Evolutionary conservation across 2,113 vertebrate genomes (phyloP), one percentile per base, ranked within the genome.

Genomic region (Porphyrio hochstetteri): DNA sequence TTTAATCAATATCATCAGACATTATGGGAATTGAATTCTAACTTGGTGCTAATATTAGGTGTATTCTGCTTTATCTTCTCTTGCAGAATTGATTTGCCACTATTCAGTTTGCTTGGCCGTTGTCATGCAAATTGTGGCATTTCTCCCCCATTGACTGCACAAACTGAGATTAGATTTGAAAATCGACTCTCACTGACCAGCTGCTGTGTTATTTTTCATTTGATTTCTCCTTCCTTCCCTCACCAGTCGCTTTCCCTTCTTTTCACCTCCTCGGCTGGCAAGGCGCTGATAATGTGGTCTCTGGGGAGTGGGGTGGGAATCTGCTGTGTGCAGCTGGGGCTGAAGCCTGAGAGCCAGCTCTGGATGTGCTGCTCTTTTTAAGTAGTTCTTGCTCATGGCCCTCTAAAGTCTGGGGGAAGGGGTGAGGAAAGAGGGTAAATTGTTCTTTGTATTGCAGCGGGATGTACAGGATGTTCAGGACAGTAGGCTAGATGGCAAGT

Each of bases 111-210:
- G 88, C 97, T 94, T 88, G 94, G 95, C 96, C 63, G 92, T 98
- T 98, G 98, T 98, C 97, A 98, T 98, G 98, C 97, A 98, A 98
- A 98, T 98, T 11, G 64, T 87, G 97, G 85, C 93, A 96, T 98
- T 98, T 98, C 97, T 98, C 97, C 90, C 96, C 88, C 94, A 90
- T 93, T 97, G 97, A 97, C 95, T 98, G 97, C 95, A 96, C 97
- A 95, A 98, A 92, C 96, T 2, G 69, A 98, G 98, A 98, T 98
- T 98, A 98, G 97, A 98, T 92, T 95, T 90, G 97, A 97, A 97
- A 97, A 93, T 97, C 76, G 28, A 94, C 97, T 81, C 96, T 94
- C 97, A 97, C 94, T 84, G 94, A 97, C 96, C 98, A 98, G 98
- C 98, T 98, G 98, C 98, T 97, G 93, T 35, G 56, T 96, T 88